Conservation (phyloP, 2,888 invertebrate species). For the Lithophane socia region DNA sequence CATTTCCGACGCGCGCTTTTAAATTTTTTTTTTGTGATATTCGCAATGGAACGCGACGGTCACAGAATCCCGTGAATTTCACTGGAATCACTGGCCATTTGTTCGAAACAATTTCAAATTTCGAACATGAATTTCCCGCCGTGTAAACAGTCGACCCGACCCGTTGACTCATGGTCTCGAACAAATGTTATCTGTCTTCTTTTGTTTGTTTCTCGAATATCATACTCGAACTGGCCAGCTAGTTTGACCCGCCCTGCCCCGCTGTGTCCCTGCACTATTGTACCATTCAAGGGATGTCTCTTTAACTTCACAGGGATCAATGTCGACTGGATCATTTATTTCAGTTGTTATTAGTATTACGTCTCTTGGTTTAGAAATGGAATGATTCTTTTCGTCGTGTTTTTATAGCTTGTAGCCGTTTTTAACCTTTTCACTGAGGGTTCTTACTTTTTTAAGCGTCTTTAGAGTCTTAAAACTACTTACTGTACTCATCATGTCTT, state of each 20-base stretch:
- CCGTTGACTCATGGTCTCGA: conserved; percentile 86
- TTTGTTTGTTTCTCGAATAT: conserved; percentile 89
- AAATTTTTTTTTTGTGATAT: conserved; percentile 18
- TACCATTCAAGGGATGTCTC: conserved; percentile 48
- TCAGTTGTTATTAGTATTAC: conserved; percentile 76
- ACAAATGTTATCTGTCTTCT: conserved; percentile 89
- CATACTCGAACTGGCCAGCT: conserved; percentile 74
- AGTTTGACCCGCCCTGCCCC: conserved; percentile 66
- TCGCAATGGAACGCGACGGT: conserved; percentile 38
- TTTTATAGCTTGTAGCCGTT: conserved; percentile 59
- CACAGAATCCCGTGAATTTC: conserved; percentile 37
- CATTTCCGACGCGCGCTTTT: conserved; percentile 27
- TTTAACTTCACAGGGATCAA: conserved; percentile 66
- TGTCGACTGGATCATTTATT: conserved; percentile 74
- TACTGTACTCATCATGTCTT: neutral
- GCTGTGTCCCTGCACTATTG: conserved; percentile 37
- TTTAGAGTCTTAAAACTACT: conserved; percentile 16
- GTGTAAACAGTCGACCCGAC: conserved; percentile 76
- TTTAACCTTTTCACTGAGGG: conserved; percentile 43
- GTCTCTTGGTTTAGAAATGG: conserved; percentile 73
- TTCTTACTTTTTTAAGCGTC: conserved; percentile 32
- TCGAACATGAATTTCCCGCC: conserved; percentile 75
- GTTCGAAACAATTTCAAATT: conserved; percentile 67
- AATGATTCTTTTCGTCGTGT: conserved; percentile 71
- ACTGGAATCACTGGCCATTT: conserved; percentile 57